Evolutionary conservation across 1,140 invertebrate species (phyloP).

Genomic region (Uloborus diversus): DNA sequence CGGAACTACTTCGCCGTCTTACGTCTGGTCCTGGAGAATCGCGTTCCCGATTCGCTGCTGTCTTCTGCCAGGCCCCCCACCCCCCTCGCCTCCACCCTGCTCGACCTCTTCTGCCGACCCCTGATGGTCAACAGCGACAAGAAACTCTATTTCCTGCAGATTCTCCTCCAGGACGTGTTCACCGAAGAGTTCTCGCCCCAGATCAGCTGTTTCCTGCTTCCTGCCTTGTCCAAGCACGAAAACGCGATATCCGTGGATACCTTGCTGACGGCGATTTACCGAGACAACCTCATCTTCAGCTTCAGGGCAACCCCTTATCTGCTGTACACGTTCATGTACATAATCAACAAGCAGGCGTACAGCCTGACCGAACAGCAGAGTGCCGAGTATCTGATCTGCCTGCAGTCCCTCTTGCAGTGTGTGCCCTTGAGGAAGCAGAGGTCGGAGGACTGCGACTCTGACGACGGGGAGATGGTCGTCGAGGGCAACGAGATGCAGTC

Average conservation of each 20-base stretch:
- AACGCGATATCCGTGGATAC: conserved; percentile 33
- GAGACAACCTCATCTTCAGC: conserved; percentile 36
- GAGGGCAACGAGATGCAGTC: conserved; percentile 1
- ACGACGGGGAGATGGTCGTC: conserved; percentile 36
- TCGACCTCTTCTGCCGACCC: conserved; percentile 80
- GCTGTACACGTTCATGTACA: conserved; percentile 34
- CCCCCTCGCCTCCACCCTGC: conserved; percentile 76
- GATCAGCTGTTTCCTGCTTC: conserved; percentile 36
- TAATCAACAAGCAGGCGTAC: conserved; percentile 35
- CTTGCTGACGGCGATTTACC: conserved; percentile 59
- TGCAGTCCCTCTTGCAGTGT: conserved; percentile 33
- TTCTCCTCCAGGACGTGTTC: conserved; percentile 64
- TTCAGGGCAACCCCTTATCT: conserved; percentile 30
- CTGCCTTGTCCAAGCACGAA: conserved; percentile 3
- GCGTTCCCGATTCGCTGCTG: conserved; percentile 70
- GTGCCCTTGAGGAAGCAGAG: not conserved
- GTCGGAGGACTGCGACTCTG: not conserved
- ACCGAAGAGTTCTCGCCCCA: conserved; percentile 22
- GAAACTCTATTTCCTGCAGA: conserved; percentile 54
- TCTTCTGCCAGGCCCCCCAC: conserved; percentile 81
- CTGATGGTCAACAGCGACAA: conserved; percentile 64
- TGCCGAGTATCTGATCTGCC: conserved; percentile 44
- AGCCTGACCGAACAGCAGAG: conserved; percentile 23
- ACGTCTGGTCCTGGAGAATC: conserved; percentile 43
- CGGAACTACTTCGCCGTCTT: conserved; percentile 70